Evolutionary conservation across 2,888 invertebrate species (phyloP).

Genomic region (Nipponacmea schrenckii): DNA sequence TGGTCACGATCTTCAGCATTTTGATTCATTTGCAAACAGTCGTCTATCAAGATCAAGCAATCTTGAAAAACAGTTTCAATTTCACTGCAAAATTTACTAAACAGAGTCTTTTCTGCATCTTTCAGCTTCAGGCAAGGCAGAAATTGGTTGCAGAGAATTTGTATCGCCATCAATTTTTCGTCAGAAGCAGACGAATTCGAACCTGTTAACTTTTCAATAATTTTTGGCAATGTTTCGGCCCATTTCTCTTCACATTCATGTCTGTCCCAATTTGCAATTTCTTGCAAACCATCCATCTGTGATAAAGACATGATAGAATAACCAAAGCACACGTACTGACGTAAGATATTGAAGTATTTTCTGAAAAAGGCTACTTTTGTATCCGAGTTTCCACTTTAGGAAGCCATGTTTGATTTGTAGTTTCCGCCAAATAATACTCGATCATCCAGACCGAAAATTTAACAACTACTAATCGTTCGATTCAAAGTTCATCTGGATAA

Average conservation of each 20-base stretch:
- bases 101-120: slow-evolving; percentile 44
- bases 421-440: too few relatives aligned
- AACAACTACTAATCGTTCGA: too few relatives aligned
- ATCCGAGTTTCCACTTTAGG: too few relatives aligned
- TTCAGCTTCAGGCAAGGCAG: slow-evolving; percentile 47
- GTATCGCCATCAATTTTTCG: not conserved
- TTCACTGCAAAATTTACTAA: slow-evolving; percentile 33
- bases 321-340: too few relatives aligned
- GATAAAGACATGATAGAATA: not conserved
- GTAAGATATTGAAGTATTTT: too few relatives aligned
- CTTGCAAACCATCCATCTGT: slow-evolving; percentile 51
- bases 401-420: too few relatives aligned
- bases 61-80: not conserved
- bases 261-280: slow-evolving; percentile 52
- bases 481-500: too few relatives aligned
- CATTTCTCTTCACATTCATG: slow-evolving; percentile 45
- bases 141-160: slow-evolving; percentile 53
- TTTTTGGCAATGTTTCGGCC: slow-evolving; percentile 48
- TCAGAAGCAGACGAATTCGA: not conserved
- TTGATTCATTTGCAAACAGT: not conserved
- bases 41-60: not conserved
- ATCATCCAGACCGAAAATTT: too few relatives aligned
- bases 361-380: too few relatives aligned
- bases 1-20: not conserved
- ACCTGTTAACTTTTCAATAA: slow-evolving; percentile 33